Conservation (phyloP, 2,113 vertebrate genomes). For the Pogonocichla stellata region DNA sequence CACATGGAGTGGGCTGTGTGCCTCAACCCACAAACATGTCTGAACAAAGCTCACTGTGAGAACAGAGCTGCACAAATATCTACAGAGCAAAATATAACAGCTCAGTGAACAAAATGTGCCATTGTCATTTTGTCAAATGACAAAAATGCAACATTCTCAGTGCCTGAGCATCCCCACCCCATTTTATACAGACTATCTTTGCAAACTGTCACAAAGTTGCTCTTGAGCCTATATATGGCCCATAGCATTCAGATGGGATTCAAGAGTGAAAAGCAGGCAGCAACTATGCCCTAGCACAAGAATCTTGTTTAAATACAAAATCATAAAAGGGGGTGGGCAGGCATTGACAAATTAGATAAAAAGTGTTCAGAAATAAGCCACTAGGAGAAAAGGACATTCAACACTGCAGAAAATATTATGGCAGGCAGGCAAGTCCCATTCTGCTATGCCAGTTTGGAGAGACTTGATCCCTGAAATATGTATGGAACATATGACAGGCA, state of each 20-base stretch:
- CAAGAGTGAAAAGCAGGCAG: background rate
- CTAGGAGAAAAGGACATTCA: background rate
- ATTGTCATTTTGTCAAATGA: background rate
- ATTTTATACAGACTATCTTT: background rate
- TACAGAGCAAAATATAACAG: background rate
- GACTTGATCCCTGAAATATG: background rate
- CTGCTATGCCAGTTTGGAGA: background rate
- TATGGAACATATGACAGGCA: background rate
- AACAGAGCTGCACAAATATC: background rate
- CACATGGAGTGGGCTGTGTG: background rate
- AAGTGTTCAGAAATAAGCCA: background rate
- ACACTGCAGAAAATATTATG: background rate
- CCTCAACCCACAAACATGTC: background rate
- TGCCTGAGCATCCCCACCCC: background rate
- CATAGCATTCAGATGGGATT: background rate
- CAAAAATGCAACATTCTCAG: background rate
- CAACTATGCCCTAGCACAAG: accelerated
- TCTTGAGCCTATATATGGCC: background rate
- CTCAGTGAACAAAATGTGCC: background rate
- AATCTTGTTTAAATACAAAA: background rate
- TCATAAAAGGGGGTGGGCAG: accelerated
- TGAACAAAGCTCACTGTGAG: background rate
- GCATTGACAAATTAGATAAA: background rate
- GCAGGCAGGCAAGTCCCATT: background rate
- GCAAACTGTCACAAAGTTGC: background rate